Evolutionary conservation across 2,888 invertebrate species (phyloP), one percentile per base, ranked within the genome.

Genomic region (Altica lythri): DNA sequence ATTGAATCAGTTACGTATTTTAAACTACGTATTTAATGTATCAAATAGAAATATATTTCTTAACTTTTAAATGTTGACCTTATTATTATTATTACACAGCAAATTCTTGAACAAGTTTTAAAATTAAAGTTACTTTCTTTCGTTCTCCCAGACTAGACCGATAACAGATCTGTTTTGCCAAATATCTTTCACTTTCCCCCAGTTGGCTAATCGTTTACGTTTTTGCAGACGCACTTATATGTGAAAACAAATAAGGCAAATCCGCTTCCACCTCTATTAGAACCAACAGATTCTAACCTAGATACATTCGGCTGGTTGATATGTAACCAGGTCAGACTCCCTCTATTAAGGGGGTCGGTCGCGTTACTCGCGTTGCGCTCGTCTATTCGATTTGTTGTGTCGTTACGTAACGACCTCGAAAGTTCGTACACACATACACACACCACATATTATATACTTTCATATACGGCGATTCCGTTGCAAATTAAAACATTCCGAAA

Each of bases 281-380:
- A n/a, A n/a, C n/a, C n/a, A n/a, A 6, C 37, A 13, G 45, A 46
- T 45, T 59, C 47, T 61, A 57, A 61, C 60, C 59, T 54, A 57
- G 54, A 59, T 62, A 54, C 42, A 43, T 37, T 29, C 53, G 53
- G 35, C 52, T 52, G 35, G 55, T 43, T 22, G 53, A 18, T 27
- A 53, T 53, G 47, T 35, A 59, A 57, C 44, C 51, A 50, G 62
- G 60, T 62, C 62, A 60, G 51, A 44, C 55, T 59, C 59, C 49
- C 59, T 55, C 57, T 40, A n/a, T n/a, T 29, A 57, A 54, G 60
- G 55, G 55, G 57, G 53, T 49, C 56, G 52, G 40, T 9, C 18
- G 10, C 42, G 40, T n/a, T n/a, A n/a, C n/a, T n/a, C n/a, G n/a
- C n/a, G n/a, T n/a, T n/a, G n/a, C n/a, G n/a, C n/a, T n/a, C 35